Conservation (phyloP, 2,888 invertebrate genomes). For the Adela reaumurella region DNA sequence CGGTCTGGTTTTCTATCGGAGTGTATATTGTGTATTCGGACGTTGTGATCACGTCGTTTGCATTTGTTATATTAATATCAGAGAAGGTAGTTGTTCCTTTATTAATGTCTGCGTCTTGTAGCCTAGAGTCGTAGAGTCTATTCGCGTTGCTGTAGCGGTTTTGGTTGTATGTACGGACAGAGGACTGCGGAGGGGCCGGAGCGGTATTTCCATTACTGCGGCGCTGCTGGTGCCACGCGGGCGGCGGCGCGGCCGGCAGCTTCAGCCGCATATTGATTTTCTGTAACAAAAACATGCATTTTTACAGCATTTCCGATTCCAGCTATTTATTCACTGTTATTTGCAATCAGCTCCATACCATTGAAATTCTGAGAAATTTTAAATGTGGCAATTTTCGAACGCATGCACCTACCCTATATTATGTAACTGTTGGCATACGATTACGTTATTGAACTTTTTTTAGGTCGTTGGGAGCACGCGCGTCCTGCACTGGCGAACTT, state of each 20-base stretch:
- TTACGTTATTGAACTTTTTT: too few species aligned
- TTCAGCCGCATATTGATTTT: not conserved
- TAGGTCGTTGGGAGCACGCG: too few species aligned
- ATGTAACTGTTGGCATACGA: too few species aligned
- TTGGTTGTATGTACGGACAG: not conserved
- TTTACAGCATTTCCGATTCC: too few species aligned
- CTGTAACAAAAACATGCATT: not conserved
- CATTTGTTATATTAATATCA: not conserved
- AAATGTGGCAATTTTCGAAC: too few species aligned
- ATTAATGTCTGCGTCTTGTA: not conserved
- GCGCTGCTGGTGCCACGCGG: not conserved
- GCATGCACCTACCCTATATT: too few species aligned
- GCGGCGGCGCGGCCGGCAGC: not conserved
- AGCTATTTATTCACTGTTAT: too few species aligned
- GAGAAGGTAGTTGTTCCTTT: not conserved
- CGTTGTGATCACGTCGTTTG: not conserved
- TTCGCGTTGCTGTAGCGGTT: not conserved
- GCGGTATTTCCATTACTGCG: not conserved
- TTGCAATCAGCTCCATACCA: too few species aligned
- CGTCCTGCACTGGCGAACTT: too few species aligned
- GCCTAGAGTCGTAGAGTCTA: too few species aligned
- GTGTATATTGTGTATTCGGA: not conserved
- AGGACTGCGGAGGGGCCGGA: not conserved
- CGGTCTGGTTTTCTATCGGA: not conserved
- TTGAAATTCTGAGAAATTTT: too few species aligned